Base-by-base conservation (phyloP, 2,113 vertebrate species). In the Siphamia tubifer region DNA sequence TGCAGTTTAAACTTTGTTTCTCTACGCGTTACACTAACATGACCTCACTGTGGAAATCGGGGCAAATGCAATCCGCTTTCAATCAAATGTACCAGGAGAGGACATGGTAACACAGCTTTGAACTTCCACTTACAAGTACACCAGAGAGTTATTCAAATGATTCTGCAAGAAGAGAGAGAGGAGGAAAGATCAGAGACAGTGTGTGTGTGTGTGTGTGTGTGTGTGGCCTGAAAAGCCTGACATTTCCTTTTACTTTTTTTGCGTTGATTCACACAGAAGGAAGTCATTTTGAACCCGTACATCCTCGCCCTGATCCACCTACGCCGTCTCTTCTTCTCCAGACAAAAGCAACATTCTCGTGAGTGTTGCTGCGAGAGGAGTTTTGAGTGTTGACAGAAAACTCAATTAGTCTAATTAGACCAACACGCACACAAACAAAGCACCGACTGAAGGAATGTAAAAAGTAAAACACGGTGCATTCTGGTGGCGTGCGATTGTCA, bases 361-460 rank as follows among this genome's bases (percentile, higher is more conserved):
- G 27, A 68, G 39, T 5, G 0, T 15, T 0, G 11, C 32, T 1
- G 6, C 32, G 6, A 45, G 58, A 68, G 1, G 16, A 43, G 31
- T 48, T 40, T 40, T 27, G 55, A 61, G 44, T 63, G 28, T 43
- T 65, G 12, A 28, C 34, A 74, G 53, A 74, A 85, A 83, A 74
- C 54, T 71, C 61, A 80, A 76, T 86, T 74, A 82, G 76, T 44
- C 45, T 57, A 83, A 85, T 87, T 81, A 83, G 64, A 77, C 15
- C 8, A 35, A 74, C 11, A 58, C 43, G 55, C 45, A 49, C 45
- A 49, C 42, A 72, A 77, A 64, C 65, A 55, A 74, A 56, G 44
- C 68, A 20, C 4, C 0, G 10, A 54, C 17, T 51, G 58, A 42
- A 32, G 31, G 56, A 68, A 49, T 36, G 36, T 17, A 53, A 4